These are phyloP conservation scores for Cantharis lateralis DNA, from an alignment of 2,888 invertebrate genomes.

Conservation along the genomic window DNA sequence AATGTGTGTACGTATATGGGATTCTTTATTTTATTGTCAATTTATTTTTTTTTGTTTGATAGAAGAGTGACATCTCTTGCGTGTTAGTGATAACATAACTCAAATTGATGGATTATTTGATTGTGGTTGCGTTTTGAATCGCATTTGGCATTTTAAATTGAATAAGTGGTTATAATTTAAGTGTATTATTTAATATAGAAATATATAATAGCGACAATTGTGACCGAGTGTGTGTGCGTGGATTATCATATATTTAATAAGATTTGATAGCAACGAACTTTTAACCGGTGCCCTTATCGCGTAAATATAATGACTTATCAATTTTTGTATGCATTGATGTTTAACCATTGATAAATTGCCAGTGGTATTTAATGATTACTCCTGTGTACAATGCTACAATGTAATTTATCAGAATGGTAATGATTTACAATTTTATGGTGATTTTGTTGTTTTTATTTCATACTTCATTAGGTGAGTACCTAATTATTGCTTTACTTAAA, in stretches of 20 bases:
- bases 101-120: neutral
- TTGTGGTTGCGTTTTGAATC: slow-evolving; percentile 29
- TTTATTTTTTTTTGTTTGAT: neutral
- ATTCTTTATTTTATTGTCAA: neutral
- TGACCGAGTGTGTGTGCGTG: neutral
- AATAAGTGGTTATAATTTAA: slow-evolving; percentile 45
- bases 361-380: neutral
- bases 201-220: slow-evolving; percentile 15
- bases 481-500: neutral
- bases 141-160: slow-evolving; percentile 50
- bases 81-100: neutral
- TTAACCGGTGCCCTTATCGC: slow-evolving; percentile 24
- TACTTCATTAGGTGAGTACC: slow-evolving; percentile 11
- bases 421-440: slow-evolving; percentile 5
- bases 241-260: slow-evolving; percentile 6
- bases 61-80: neutral
- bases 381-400: slow-evolving; percentile 4
- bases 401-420: slow-evolving; percentile 26
- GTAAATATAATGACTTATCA: slow-evolving; percentile 23
- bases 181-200: slow-evolving; percentile 22
- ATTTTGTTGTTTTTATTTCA: slow-evolving; percentile 18
- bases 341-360: neutral
- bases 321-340: slow-evolving; percentile 11
- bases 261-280: slow-evolving; percentile 2
- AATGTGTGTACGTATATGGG: neutral